Conservation (phyloP, 37 sponge, comb jelly and placozoan species). For the Mnemiopsis leidyi region DNA sequence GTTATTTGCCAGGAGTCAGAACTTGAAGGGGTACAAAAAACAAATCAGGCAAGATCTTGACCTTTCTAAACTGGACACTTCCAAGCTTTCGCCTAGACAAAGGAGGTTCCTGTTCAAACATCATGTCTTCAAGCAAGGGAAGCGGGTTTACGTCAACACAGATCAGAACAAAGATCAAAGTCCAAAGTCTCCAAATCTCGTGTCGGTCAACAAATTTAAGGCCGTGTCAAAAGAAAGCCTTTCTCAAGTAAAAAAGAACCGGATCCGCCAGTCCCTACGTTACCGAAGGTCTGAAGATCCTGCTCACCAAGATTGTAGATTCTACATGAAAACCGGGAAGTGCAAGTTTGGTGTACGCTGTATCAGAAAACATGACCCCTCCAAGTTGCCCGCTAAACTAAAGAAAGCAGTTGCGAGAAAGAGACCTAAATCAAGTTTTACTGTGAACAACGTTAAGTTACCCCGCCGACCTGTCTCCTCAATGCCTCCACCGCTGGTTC, state of each 20-base stretch:
- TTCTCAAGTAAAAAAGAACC: not conserved
- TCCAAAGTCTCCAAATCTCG: not conserved
- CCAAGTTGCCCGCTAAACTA: conserved; percentile 18
- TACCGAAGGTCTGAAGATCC: not conserved
- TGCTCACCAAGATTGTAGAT: conserved; percentile 29
- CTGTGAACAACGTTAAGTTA: not conserved
- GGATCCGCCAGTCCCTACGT: not conserved
- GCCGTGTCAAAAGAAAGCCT: not conserved
- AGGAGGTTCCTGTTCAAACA: conserved; percentile 22
- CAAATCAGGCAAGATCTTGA: not conserved
- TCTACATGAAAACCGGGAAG: conserved; percentile 40
- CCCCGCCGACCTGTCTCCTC: not conserved
- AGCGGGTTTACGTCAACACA: not conserved
- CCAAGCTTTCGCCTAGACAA: not conserved
- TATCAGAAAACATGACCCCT: conserved; percentile 54
- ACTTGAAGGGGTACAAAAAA: conserved; percentile 18
- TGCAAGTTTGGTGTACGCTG: conserved; percentile 60
- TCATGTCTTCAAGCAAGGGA: conserved; percentile 22
- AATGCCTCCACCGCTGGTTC: not conserved
- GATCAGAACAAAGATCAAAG: not conserved
- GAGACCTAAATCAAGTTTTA: not conserved
- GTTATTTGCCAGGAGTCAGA: conserved; percentile 16
- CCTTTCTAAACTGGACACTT: conserved; percentile 16
- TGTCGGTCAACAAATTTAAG: not conserved
- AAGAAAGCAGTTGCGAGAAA: conserved; percentile 19